Conservation (phyloP, 2,113 vertebrate genomes). For the Mystacornis crossleyi region DNA sequence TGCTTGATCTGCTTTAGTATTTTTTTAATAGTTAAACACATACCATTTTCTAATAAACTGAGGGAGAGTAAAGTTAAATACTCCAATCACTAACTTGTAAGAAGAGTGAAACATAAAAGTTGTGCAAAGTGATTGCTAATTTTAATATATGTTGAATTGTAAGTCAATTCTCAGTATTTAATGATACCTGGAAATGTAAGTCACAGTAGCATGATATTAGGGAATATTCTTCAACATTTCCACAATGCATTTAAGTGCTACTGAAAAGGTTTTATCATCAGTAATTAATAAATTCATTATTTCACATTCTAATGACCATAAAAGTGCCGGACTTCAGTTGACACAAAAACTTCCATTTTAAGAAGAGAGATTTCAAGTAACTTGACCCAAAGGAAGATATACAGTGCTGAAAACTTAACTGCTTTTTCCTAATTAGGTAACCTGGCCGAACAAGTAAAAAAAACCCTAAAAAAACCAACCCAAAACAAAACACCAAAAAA, state of each 20-base stretch:
- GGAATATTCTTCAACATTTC: not conserved
- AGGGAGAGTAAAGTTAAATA: constrained; percentile 71
- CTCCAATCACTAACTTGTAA: constrained; percentile 68
- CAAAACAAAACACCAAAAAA: not conserved
- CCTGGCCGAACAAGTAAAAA: not conserved
- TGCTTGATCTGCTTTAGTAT: constrained; percentile 67
- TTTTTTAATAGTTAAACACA: constrained; percentile 73
- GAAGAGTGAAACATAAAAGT: constrained; percentile 65
- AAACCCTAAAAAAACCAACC: not conserved
- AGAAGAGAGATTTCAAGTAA: not conserved
- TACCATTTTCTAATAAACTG: constrained; percentile 71
- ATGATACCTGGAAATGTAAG: constrained; percentile 15
- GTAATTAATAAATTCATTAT: not conserved
- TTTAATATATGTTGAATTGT: constrained; percentile 50
- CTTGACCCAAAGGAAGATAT: not conserved
- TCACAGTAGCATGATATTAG: not conserved
- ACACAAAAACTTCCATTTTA: not conserved
- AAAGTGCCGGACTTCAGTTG: not conserved
- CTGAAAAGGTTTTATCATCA: not conserved
- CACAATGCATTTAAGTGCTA: not conserved
- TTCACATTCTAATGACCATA: not conserved
- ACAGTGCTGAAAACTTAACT: not conserved
- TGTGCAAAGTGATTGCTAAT: constrained; percentile 54
- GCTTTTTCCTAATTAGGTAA: not conserved
- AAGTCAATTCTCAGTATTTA: constrained; percentile 51